Base-by-base conservation (phyloP, 2,113 vertebrate species). In the Mystacornis crossleyi region DNA sequence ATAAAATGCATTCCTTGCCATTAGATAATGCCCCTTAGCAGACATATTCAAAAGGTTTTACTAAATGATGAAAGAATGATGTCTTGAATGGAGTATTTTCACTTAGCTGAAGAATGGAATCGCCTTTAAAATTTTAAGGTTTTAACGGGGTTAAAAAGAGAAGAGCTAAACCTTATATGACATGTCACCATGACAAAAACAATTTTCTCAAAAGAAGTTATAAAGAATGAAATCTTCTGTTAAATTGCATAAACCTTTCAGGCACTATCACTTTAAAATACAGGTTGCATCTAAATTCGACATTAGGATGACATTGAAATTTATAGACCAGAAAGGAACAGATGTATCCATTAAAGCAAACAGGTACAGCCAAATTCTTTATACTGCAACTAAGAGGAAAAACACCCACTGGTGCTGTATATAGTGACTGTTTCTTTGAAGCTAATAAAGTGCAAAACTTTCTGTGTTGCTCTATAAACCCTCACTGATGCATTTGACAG, bases 261-360 rank as follows among this genome's bases (percentile, higher is more conserved):
- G 18, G 60, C 18, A 60, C 47, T 54, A 60, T n/a, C 77, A 73
- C 54, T 69, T 95, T 72, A 88, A 82, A 94, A 55, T 20, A 50
- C 12, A 54, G 20, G 12, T 92, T 90, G 28, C 34, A 58, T 91
- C 45, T 89, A 81, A 94, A 65, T 93, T 94, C 0, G 12, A 89
- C 77, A 91, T 93, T 82, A 95, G 13, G 74, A 47, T 87, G 51
- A 92, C 86, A 95, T 93, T 74, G 72, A 89, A 93, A 97, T 95
- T 74, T 93, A 81, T 75, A 88, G 40, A 57, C 55, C 74, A 65
- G 71, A 95, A 96, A 83, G 19, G 34, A 95, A 66, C 87, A 96
- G 84, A 89, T 90, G 75, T 86, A 51, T 58, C 34, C 64, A 90
- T 92, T 96, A 88, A 94, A 93, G 64, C 18, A 82, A 67, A 87